These are phyloP conservation scores for Lasioglossum morio DNA, from an alignment of 2,888 invertebrate species.

Conservation along the genomic window DNA sequence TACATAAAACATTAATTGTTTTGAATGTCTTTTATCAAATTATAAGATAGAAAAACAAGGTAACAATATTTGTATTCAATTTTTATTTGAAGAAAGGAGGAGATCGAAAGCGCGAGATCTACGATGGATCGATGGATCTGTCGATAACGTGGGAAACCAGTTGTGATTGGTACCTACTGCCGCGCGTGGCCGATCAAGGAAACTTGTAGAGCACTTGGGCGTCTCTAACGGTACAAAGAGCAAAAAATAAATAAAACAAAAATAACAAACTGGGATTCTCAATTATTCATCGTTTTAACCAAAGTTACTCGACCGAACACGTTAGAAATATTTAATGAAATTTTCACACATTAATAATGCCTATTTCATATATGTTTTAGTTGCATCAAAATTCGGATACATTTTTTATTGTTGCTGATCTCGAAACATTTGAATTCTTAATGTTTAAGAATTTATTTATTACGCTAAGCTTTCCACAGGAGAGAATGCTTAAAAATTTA, in stretches of 20 bases:
- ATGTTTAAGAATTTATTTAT: too few species aligned
- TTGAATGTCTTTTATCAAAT: not conserved
- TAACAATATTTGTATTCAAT: not conserved
- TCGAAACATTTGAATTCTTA: too few species aligned
- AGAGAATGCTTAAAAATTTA: not conserved
- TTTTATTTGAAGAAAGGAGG: not conserved
- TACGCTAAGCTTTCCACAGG: not conserved
- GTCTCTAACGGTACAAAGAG: conserved; percentile 5
- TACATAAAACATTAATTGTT: not conserved
- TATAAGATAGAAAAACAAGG: not conserved
- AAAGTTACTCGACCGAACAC: not conserved
- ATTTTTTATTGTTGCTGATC: too few species aligned
- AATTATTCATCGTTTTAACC: not conserved
- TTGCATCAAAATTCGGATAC: too few species aligned
- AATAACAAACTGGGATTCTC: not conserved
- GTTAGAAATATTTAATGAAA: not conserved
- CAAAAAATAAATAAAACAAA: not conserved
- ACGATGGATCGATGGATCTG: not conserved
- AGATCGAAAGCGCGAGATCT: too few species aligned
- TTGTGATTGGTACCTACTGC: conserved; percentile 32
- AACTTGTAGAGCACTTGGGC: not conserved
- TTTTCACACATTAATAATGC: too few species aligned
- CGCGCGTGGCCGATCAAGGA: conserved; percentile 14
- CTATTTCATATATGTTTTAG: too few species aligned
- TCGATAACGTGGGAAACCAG: conserved; percentile 36